phyloP scores from a whole-genome alignment of 2,113 vertebrate species.

The Recurvirostra avosetta region DNA sequence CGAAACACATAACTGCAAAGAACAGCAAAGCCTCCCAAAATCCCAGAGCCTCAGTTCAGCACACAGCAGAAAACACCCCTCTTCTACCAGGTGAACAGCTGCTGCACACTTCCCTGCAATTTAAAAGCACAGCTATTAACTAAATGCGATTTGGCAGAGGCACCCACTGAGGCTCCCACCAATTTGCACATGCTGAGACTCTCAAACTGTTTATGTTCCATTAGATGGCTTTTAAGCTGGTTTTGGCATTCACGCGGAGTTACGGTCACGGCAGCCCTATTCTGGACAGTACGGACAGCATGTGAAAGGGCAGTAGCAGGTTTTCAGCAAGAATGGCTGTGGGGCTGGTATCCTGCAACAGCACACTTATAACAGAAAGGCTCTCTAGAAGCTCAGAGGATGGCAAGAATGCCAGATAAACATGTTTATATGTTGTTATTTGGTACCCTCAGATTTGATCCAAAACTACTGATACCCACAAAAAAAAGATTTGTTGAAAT shows the following conservation, averaged over 20 bases:
- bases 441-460: not conserved
- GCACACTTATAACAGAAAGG: not conserved
- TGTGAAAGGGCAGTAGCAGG: not conserved
- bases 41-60: not conserved
- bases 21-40: not conserved
- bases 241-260: not conserved
- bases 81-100: not conserved
- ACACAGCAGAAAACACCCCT: not conserved
- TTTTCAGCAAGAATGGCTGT: not conserved
- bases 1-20: not conserved
- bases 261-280: not conserved
- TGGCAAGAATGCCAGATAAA: not conserved
- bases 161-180: not conserved
- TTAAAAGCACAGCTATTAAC: conserved; percentile 1
- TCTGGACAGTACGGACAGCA: not conserved
- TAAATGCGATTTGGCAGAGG: not conserved
- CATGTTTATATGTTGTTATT: not conserved
- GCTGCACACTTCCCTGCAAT: not conserved
- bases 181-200: not conserved
- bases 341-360: not conserved
- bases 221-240: not conserved
- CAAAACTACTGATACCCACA: not conserved
- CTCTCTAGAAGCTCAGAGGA: not conserved
- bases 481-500: not conserved
- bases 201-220: not conserved